These are phyloP conservation scores for Andricus quercusramuli DNA, from an alignment of 2,888 invertebrate genomes.

Conservation along the genomic window DNA sequence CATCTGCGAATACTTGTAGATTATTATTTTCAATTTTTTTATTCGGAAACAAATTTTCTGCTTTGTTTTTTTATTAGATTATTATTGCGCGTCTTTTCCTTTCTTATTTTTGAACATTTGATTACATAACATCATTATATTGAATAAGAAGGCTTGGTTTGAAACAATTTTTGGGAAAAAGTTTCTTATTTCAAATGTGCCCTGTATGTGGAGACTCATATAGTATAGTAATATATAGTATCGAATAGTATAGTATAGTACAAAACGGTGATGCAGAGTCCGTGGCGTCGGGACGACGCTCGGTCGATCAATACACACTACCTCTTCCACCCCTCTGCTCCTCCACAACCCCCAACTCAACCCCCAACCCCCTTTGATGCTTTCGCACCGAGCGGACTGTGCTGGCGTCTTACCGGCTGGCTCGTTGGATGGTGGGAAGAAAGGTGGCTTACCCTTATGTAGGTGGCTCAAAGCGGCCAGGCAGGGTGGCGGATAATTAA, in stretches of 20 bases:
- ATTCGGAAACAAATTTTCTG: no score
- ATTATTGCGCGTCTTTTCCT: no score
- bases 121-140: no score
- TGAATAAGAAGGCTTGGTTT: no score
- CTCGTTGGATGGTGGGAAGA: slow-evolving; percentile 35
- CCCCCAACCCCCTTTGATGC: slow-evolving; percentile 40
- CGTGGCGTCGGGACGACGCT: slow-evolving; percentile 59
- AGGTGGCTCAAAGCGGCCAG: slow-evolving; percentile 36
- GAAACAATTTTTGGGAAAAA: no score
- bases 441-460: slow-evolving; percentile 40
- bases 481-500: slow-evolving; percentile 55
- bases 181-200: no score
- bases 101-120: no score
- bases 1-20: no score
- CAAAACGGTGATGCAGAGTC: slow-evolving; percentile 53
- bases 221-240: slow-evolving; percentile 13
- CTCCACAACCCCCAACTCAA: slow-evolving; percentile 50
- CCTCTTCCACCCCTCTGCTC: slow-evolving; percentile 61
- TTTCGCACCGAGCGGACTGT: slow-evolving; percentile 22
- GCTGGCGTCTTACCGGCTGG: slow-evolving; percentile 56
- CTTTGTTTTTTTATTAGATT: no score
- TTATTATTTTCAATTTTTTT: no score
- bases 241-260: slow-evolving; percentile 10
- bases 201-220: no score
- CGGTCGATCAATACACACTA: slow-evolving; percentile 74